Conservation (phyloP, 2,113 vertebrate genomes). For the Cygnus atratus region DNA sequence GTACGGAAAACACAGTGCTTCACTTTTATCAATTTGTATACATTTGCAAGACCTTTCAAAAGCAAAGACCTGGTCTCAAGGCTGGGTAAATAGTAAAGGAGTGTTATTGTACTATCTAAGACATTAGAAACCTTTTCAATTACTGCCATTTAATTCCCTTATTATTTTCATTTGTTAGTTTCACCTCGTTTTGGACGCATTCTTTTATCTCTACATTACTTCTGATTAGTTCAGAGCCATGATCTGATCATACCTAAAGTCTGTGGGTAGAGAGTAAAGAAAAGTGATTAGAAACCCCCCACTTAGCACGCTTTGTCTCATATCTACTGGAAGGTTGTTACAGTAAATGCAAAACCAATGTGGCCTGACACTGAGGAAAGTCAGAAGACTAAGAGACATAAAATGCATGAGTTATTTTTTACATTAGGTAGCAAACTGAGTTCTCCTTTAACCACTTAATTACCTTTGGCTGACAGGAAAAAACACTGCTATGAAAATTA, state of each 20-base stretch:
- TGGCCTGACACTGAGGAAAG: slow-evolving; percentile 48
- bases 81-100: background rate
- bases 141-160: background rate
- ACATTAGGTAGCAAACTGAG: slow-evolving; percentile 48
- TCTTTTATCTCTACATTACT: background rate
- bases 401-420: slow-evolving; percentile 61
- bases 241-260: background rate
- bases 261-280: background rate
- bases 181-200: background rate
- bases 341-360: slow-evolving; percentile 59
- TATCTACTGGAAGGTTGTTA: slow-evolving; percentile 2
- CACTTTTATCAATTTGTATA: background rate
- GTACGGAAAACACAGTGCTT: background rate
- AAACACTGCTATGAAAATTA: slow-evolving; percentile 49
- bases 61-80: background rate
- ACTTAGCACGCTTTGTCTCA: background rate
- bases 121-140: slow-evolving; percentile 4
- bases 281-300: background rate
- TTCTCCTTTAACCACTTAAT: slow-evolving; percentile 68
- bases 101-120: background rate
- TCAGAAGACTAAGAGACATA: slow-evolving; percentile 46
- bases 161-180: slow-evolving; percentile 35
- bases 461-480: slow-evolving; percentile 55
- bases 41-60: background rate
- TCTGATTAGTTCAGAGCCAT: background rate